Conservation (phyloP, 1,140 invertebrate species). For the Pinna nobilis region DNA sequence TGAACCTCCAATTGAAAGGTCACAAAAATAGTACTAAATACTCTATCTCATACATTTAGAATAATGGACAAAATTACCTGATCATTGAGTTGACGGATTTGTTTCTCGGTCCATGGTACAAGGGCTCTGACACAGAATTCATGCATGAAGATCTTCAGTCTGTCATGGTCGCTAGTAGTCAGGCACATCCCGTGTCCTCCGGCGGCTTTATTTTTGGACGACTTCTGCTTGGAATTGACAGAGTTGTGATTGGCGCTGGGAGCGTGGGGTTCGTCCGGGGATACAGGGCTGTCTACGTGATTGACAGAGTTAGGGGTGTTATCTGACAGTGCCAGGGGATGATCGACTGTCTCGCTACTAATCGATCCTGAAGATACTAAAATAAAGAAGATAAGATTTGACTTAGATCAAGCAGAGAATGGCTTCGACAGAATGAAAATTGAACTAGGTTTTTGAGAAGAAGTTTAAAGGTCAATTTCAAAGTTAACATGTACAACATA, state of each 20-base stretch:
- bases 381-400: neutral
- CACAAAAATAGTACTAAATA: no score
- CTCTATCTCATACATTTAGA: no score
- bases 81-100: slow-evolving; percentile 89
- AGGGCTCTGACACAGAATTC: slow-evolving; percentile 92
- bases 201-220: slow-evolving; percentile 28
- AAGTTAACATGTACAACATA: no score
- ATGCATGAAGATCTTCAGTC: slow-evolving; percentile 88
- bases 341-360: slow-evolving; percentile 58
- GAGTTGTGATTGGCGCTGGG: slow-evolving; percentile 25
- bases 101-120: slow-evolving; percentile 91
- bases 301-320: slow-evolving; percentile 23
- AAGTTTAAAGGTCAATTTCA: no score
- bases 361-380: slow-evolving; percentile 28
- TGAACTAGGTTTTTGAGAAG: no score
- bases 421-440: no score
- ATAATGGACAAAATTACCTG: no score
- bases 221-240: slow-evolving; percentile 9
- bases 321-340: slow-evolving; percentile 61
- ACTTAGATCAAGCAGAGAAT: no score
- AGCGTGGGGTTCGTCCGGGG: slow-evolving; percentile 27
- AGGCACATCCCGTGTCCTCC: slow-evolving; percentile 82
- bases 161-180: slow-evolving; percentile 85
- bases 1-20: no score
- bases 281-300: slow-evolving; percentile 33